phyloP scores from a whole-genome alignment of 2,888 invertebrate species.

The Dasypogon diadema region DNA sequence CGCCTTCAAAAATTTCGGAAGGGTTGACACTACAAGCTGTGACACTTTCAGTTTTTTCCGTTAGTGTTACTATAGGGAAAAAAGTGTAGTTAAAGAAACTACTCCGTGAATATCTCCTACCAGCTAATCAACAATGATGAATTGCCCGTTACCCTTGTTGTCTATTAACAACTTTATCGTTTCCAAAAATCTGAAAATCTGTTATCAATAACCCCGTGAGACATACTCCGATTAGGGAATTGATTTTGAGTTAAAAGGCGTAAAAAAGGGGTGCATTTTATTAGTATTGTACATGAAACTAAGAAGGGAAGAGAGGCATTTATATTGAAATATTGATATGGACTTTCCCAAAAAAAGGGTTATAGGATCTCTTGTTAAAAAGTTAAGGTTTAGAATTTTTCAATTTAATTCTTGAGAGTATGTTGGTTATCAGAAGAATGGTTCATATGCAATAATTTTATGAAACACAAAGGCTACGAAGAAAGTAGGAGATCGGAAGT shows the following conservation, averaged over 20 bases:
- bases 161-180: constrained; percentile 36
- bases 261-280: not conserved
- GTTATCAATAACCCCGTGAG: constrained; percentile 2
- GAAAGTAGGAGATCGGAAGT: no score
- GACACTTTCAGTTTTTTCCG: constrained; percentile 2
- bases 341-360: no score
- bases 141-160: constrained; percentile 10
- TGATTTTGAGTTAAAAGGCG: not conserved
- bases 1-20: constrained; percentile 16
- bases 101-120: not conserved
- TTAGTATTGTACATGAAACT: not conserved
- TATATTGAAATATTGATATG: no score
- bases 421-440: no score
- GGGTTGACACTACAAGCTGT: constrained; percentile 39
- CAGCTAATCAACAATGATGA: not conserved
- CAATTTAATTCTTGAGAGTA: no score
- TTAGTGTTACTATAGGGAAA: not conserved
- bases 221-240: not conserved
- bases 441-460: no score
- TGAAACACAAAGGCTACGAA: no score
- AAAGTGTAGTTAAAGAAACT: not conserved
- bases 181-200: constrained; percentile 42
- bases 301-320: no score
- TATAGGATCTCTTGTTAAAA: no score
- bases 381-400: no score